Evolutionary conservation across 2,113 vertebrate species (phyloP).

Genomic region (Elephas maximus): DNA sequence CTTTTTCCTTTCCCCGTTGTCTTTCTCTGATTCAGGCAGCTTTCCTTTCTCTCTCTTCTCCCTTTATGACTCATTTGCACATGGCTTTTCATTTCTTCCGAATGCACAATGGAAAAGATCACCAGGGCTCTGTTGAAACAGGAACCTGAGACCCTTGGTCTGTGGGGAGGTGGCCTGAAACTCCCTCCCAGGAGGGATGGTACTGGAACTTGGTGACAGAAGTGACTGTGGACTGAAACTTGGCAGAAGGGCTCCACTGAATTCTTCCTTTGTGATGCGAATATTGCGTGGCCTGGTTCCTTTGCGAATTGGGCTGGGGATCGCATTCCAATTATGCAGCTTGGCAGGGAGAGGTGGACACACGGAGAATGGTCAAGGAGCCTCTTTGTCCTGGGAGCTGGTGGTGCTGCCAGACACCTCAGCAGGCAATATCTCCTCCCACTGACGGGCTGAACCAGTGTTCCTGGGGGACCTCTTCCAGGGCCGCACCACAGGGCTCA

Average conservation of each 20-base stretch:
- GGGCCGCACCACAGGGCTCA: not conserved
- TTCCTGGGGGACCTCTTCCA: not conserved
- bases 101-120: not conserved
- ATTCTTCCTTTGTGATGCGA: conserved; percentile 42
- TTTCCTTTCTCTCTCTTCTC: not conserved
- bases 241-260: not conserved
- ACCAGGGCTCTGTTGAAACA: not conserved
- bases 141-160: conserved; percentile 1
- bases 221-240: not conserved
- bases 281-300: not conserved
- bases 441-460: fast-evolving
- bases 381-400: not conserved
- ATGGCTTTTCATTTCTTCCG: not conserved
- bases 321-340: not conserved
- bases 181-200: not conserved
- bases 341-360: not conserved
- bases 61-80: not conserved
- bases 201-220: conserved; percentile 26
- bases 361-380: not conserved
- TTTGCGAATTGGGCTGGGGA: not conserved
- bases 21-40: not conserved
- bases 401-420: not conserved
- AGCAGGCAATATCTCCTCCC: not conserved
- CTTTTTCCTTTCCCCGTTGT: fast-evolving
- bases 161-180: not conserved